Conservation (phyloP, 2,797 vertebrate species). For the Toxotes lorentzi region DNA sequence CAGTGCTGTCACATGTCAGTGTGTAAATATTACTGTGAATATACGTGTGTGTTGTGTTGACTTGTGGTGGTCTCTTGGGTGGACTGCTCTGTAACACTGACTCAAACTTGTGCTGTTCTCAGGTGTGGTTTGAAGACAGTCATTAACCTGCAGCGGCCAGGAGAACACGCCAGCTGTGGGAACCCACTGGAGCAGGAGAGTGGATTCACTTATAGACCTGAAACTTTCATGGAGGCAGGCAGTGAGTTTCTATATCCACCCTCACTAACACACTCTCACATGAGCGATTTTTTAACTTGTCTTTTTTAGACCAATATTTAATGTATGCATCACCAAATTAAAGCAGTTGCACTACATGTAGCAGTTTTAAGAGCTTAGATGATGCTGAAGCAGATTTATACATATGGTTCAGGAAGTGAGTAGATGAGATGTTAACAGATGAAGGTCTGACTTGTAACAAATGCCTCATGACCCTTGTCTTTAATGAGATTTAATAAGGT, state of each 20-base stretch:
- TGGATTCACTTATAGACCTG: conserved; percentile 95
- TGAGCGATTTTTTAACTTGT: neutral
- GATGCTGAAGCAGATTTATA: no score
- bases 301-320: no score
- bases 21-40: neutral
- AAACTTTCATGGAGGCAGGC: conserved; percentile 96
- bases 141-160: conserved; percentile 97
- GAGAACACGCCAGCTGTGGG: conserved; percentile 97
- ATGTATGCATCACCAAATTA: no score
- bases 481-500: no score
- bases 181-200: conserved; percentile 93
- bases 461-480: no score
- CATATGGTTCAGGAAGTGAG: no score
- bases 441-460: no score
- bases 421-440: no score
- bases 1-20: neutral
- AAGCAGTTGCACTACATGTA: no score
- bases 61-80: neutral
- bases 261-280: neutral
- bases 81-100: neutral
- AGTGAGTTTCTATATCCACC: conserved; percentile 87
- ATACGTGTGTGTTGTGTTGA: neutral
- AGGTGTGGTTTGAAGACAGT: conserved; percentile 94
- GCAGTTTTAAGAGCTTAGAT: no score
- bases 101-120: conserved; percentile 50